phyloP scores from a whole-genome alignment of 2,797 vertebrate genomes.

The Gobionotothen gibberifrons region DNA sequence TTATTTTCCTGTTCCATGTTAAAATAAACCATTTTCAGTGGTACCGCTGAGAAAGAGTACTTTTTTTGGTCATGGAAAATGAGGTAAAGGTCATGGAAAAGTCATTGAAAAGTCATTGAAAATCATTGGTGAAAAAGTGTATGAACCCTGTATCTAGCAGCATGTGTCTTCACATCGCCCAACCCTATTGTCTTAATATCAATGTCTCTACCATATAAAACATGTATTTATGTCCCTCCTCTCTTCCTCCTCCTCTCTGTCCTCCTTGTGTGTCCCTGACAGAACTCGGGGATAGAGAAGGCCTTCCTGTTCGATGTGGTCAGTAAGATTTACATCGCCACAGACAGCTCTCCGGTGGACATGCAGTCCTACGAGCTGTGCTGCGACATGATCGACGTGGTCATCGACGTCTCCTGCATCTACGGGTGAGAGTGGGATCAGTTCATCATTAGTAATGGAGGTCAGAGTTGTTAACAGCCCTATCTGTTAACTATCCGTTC shows the following conservation, averaged over 20 bases:
- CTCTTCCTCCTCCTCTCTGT: too few relatives aligned
- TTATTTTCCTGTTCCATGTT: too few relatives aligned
- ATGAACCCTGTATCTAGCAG: too few relatives aligned
- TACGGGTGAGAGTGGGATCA: conserved; percentile 90
- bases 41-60: too few relatives aligned
- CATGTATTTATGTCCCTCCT: not conserved
- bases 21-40: too few relatives aligned
- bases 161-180: not conserved
- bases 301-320: conserved; percentile 99
- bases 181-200: not conserved
- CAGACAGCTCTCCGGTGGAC: conserved; percentile 98
- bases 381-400: conserved; percentile 99
- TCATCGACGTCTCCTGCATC: conserved; percentile 99
- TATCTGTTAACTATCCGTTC: not conserved
- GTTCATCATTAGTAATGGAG: not conserved
- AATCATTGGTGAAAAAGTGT: too few relatives aligned
- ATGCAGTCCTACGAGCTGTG: conserved; percentile 99
- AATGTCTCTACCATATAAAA: not conserved
- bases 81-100: too few relatives aligned
- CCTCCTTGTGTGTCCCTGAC: not conserved
- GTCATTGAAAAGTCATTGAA: too few relatives aligned
- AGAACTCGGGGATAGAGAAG: conserved; percentile 99
- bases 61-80: too few relatives aligned
- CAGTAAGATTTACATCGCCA: conserved; percentile 99
- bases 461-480: conserved; percentile 9